These are phyloP conservation scores for Drosophila buzzatii DNA, from an alignment of 2,888 invertebrate species.

Conservation along the genomic window DNA sequence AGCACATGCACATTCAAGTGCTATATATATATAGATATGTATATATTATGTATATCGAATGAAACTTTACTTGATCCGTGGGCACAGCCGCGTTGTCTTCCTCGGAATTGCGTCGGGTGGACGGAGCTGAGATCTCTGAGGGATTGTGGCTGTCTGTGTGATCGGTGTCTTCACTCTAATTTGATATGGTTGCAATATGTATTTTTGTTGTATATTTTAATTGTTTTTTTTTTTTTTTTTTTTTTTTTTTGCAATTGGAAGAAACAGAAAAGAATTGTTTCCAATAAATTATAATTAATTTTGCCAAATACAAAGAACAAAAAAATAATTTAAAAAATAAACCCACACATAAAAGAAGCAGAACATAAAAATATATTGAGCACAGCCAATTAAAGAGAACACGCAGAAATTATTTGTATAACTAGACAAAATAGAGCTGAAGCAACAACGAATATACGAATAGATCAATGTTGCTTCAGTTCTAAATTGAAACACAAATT, in stretches of 20 bases:
- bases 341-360: slow-evolving; percentile 10
- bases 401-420: background rate
- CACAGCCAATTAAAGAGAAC: slow-evolving; percentile 16
- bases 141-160: slow-evolving; percentile 84
- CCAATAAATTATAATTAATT: slow-evolving; percentile 53
- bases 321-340: background rate
- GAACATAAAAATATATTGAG: slow-evolving; percentile 17
- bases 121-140: slow-evolving; percentile 84
- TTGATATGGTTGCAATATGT: slow-evolving; percentile 50
- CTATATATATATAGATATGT: slow-evolving; percentile 1
- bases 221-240: slow-evolving; percentile 7
- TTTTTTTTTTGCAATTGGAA: slow-evolving; percentile 48
- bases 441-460: background rate
- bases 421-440: background rate
- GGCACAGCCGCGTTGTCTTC: slow-evolving; percentile 83
- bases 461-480: background rate
- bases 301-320: slow-evolving; percentile 34
- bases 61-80: slow-evolving; percentile 77
- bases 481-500: background rate
- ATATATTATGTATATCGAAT: slow-evolving; percentile 26
- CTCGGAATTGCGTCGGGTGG: slow-evolving; percentile 84
- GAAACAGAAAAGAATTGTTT: slow-evolving; percentile 62
- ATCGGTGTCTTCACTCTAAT: slow-evolving; percentile 84
- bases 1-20: slow-evolving; percentile 37
- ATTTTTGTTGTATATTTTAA: slow-evolving; percentile 25